Evolutionary conservation across 1,140 invertebrate genomes (phyloP), one percentile per base, ranked within the genome.

Genomic region (Habropoda laboriosa): DNA sequence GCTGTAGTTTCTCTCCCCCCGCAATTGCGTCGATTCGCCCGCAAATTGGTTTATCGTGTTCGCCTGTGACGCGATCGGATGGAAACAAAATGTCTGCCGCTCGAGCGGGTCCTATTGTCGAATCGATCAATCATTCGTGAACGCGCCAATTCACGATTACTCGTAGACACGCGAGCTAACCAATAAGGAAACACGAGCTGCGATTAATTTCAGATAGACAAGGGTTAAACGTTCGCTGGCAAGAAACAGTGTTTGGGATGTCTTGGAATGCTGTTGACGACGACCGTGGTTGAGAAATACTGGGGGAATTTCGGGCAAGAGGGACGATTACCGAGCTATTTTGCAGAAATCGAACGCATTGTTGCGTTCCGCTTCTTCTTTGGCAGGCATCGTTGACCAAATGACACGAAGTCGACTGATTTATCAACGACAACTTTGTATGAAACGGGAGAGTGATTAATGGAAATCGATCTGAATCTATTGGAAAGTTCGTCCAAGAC

Each of bases 41-140:
- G 57, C 68, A 72, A 79, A 79, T 72, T 73, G 76, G 45, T 72
- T 72, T 73, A 73, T 73, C 76, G 76, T 72, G 58, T 73, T 58
- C 16, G 27, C 8, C 0, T 13, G 27, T 18, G 18, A 42, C 18
- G 27, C 45, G 55, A 60, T 47, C 55, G 55, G 49, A 71, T 4
- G 55, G 55, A 60, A 78, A 57, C 51, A 78, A 78, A 70, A 45
- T 78, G 32, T 51, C 35, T 4, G 53, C 0, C 30, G 42, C 3
- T 47, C n/a, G 32, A 42, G 42, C 47, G 24, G n/a, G 10, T 21
- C 13, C 12, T 1, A 32, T 57, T 10, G 32, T 7, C 53, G 16
- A 35, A 58, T 60, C 75, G 75, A 70, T 77, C 42, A 10, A 77
- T 58, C 64, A 58, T 58, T 58, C 40, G 63, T 3, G 40, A 57